phyloP scores from a whole-genome alignment of 1,140 invertebrate species.

The Zophobas atratus region DNA sequence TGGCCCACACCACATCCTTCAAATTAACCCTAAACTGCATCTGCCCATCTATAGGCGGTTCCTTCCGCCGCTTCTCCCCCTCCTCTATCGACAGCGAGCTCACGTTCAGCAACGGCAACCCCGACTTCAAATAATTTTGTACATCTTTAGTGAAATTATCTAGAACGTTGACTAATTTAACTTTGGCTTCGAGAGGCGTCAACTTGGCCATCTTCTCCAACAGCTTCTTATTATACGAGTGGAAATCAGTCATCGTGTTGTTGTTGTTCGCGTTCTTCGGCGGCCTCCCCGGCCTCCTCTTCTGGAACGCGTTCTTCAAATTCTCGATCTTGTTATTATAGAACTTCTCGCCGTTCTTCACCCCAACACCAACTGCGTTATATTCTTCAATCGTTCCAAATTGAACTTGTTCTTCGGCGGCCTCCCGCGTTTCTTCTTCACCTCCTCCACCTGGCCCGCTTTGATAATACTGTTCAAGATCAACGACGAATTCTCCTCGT shows the following conservation, averaged over 20 bases:
- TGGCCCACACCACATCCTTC: constrained; percentile 73
- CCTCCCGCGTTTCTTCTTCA: constrained; percentile 4
- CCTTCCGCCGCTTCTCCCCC: not conserved
- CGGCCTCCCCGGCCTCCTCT: not conserved
- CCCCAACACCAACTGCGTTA: constrained; percentile 13
- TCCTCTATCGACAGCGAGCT: constrained; percentile 45
- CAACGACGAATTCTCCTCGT: constrained; percentile 12
- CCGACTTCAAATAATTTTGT: constrained; percentile 51
- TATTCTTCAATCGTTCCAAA: constrained; percentile 1
- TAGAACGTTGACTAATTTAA: constrained; percentile 55
- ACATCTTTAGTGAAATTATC: constrained; percentile 50
- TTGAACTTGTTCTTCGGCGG: not conserved
- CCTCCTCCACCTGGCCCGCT: not conserved
- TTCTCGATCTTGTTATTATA: constrained; percentile 9
- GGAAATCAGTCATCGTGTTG: constrained; percentile 18
- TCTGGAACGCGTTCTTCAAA: constrained; percentile 37
- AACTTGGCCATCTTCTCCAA: constrained; percentile 47
- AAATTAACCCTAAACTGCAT: constrained; percentile 15
- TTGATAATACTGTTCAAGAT: constrained; percentile 7
- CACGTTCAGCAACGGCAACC: constrained; percentile 54
- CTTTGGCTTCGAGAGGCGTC: constrained; percentile 52
- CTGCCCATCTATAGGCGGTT: not conserved
- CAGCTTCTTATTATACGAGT: constrained; percentile 29
- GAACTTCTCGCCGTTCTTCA: constrained; percentile 38
- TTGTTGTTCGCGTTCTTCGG: constrained; percentile 30